These are phyloP conservation scores for Oasisia sp. DNA, from an alignment of 2,888 invertebrate genomes.

Conservation along the genomic window DNA sequence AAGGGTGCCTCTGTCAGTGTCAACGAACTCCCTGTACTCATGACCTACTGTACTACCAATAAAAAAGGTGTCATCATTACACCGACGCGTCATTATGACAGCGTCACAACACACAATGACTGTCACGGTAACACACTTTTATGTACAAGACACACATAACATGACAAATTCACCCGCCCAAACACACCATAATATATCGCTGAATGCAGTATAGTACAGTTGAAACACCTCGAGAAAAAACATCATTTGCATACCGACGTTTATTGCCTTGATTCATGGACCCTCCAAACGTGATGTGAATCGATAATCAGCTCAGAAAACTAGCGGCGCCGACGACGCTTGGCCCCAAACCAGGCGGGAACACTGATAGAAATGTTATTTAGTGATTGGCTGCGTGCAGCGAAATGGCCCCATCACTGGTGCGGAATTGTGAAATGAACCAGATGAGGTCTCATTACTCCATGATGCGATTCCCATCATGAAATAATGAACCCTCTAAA, in stretches of 20 bases:
- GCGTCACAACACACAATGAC: background rate
- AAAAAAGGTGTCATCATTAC: background rate
- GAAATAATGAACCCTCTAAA: conserved; percentile 17
- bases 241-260: background rate
- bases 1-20: no score
- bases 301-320: background rate
- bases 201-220: background rate
- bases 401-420: background rate
- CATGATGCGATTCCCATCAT: background rate
- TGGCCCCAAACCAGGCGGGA: background rate
- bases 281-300: background rate
- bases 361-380: background rate
- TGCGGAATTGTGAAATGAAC: background rate
- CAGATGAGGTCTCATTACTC: conserved; percentile 13
- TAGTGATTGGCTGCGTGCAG: background rate
- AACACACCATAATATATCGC: background rate
- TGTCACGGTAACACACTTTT: background rate
- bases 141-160: background rate
- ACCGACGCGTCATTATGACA: background rate
- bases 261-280: background rate
- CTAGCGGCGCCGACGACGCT: background rate
- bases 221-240: background rate
- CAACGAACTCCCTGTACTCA: no score
- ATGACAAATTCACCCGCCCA: background rate
- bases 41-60: no score